These are phyloP conservation scores for Brachionus rotundiformis DNA, from an alignment of 1,140 invertebrate species.

Conservation along the genomic window DNA sequence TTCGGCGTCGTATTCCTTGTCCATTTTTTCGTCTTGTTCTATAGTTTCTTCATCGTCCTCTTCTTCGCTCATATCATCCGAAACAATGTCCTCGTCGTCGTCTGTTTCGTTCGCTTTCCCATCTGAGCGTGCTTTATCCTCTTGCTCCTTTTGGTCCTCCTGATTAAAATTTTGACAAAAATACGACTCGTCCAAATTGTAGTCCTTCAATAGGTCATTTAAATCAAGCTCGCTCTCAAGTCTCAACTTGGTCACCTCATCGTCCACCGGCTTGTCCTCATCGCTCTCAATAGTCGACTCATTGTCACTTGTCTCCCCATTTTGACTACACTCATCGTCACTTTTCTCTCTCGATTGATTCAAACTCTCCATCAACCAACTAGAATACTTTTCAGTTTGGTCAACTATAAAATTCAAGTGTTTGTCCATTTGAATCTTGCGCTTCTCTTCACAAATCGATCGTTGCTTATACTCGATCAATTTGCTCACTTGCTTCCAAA, in stretches of 20 bases:
- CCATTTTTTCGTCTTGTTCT: constrained; percentile 56
- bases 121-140: constrained; percentile 56
- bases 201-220: constrained; percentile 71
- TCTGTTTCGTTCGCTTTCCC: constrained; percentile 55
- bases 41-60: constrained; percentile 54
- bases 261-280: constrained; percentile 67
- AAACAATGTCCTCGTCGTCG: constrained; percentile 32
- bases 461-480: constrained; percentile 91
- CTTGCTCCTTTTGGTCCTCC: constrained; percentile 61
- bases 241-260: constrained; percentile 80
- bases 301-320: constrained; percentile 68
- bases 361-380: constrained; percentile 65
- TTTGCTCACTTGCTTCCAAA: constrained; percentile 96
- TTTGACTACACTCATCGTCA: not conserved
- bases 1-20: constrained; percentile 56
- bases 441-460: constrained; percentile 85
- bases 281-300: constrained; percentile 88
- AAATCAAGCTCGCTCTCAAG: constrained; percentile 86
- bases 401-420: constrained; percentile 97
- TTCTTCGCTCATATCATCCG: constrained; percentile 54
- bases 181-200: constrained; percentile 49
- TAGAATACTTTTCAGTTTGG: constrained; percentile 94
- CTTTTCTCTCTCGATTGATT: constrained; percentile 52
- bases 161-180: constrained; percentile 23
- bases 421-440: constrained; percentile 91